Evolutionary conservation across 2,888 invertebrate species (phyloP), one percentile per base, ranked within the genome.

Genomic region (Cecidostiba fungosa): DNA sequence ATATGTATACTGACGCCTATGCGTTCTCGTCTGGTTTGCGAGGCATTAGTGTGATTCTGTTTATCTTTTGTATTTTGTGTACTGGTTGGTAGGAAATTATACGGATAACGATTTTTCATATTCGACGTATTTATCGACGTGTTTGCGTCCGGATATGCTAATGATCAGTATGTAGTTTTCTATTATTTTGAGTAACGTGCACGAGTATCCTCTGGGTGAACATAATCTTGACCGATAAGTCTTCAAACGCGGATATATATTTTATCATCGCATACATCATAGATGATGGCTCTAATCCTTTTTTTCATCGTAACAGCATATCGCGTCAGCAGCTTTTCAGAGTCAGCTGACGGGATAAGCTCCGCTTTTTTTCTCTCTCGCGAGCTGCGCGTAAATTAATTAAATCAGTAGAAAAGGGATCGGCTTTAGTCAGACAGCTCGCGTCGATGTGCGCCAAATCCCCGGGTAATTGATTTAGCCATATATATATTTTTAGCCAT

Each of bases 261-360:
- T 54, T 16, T 54, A 54, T 54, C 62, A 5, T 12, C 62, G 23
- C 3, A n/a, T 62, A 26, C n/a, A 62, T 62, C 62, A 26, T 62
- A n/a, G n/a, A 19, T 16, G n/a, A 12, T 1, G 43, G 12, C 12
- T 12, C 12, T 54, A 54, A 19, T 54, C 54, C 54, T 4, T 54
- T 54, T 54, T 54, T 54, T 43, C 43, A n/a, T 54, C n/a, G 23
- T 23, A 23, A 23, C 10, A 23, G n/a, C n/a, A 10, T 8, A 19
- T 23, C 29, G 29, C 66, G 66, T 29, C 66, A 29, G 29, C 66
- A 66, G 29, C 66, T 66, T 66, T 29, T 66, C 66, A 66, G 29
- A 29, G 26, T 3, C 29, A 26, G 66, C 23, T 14, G 23, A 26
- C 14, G 26, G 66, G 66, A 66, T 66, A 29, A 66, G 16, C 66